Evolutionary conservation across 2,113 vertebrate species (phyloP).

Genomic region (Pteropus alecto): DNA sequence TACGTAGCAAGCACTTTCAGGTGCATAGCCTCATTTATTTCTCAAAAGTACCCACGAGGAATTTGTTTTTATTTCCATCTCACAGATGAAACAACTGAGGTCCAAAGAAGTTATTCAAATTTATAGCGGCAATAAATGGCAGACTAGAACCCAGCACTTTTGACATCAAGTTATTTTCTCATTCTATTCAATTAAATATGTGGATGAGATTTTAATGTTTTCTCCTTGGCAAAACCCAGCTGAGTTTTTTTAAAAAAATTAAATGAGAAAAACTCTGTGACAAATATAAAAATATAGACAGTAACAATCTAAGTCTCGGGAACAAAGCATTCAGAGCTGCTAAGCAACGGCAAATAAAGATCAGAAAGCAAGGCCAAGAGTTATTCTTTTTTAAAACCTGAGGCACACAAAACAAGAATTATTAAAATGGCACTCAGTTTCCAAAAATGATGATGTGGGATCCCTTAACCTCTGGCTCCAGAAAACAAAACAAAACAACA

Average conservation of each 20-base stretch:
- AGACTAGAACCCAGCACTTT: background rate
- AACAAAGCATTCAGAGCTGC: background rate
- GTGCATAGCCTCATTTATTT: background rate
- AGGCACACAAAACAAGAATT: background rate
- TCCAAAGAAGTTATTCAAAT: background rate
- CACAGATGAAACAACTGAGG: slow-evolving; percentile 3
- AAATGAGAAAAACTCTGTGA: background rate
- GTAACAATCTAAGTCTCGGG: background rate
- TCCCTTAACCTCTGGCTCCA: slow-evolving; percentile 33
- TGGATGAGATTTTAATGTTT: background rate
- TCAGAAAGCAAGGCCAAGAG: background rate
- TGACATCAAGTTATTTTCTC: background rate
- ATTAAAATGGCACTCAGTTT: background rate
- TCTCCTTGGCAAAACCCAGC: background rate
- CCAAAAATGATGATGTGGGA: background rate
- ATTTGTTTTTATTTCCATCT: slow-evolving; percentile 25
- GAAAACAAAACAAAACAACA: background rate
- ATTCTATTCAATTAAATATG: background rate
- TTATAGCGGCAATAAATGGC: background rate
- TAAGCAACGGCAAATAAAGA: background rate
- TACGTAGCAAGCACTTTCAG: background rate
- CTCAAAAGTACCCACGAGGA: background rate
- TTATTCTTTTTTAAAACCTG: background rate
- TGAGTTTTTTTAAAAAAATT: background rate
- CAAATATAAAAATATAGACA: background rate